phyloP scores from a whole-genome alignment of 2,888 invertebrate species.

The Dryadula phaetusa region DNA sequence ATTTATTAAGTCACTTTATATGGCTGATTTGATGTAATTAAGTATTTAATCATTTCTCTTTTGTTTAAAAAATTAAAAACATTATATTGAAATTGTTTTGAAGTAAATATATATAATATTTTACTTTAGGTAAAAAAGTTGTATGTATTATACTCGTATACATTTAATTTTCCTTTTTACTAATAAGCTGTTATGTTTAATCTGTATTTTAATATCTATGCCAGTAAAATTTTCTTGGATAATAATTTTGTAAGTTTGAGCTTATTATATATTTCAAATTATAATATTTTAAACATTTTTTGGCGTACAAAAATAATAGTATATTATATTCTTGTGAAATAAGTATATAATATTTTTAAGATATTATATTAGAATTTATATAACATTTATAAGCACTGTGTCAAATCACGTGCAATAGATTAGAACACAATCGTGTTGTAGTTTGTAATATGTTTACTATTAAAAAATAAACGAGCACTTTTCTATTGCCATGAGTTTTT shows the following conservation, averaged over 20 bases:
- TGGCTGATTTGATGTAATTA: too few species aligned
- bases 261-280: not conserved
- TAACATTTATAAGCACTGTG: constrained; percentile 30
- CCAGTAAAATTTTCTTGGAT: too few species aligned
- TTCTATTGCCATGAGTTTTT: constrained; percentile 46
- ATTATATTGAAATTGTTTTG: too few species aligned
- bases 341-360: not conserved
- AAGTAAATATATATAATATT: too few species aligned
- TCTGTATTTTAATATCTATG: too few species aligned
- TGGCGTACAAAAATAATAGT: too few species aligned
- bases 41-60: too few species aligned
- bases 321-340: not conserved
- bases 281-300: not conserved
- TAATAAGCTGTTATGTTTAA: not conserved
- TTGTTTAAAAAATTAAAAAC: too few species aligned
- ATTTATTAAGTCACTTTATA: too few species aligned
- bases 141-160: not conserved
- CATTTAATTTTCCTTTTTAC: not conserved
- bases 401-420: constrained; percentile 30
- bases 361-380: constrained; percentile 1
- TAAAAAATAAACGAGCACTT: constrained; percentile 61
- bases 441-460: constrained; percentile 50
- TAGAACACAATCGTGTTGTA: constrained; percentile 33
- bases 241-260: too few species aligned
- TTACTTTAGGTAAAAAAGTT: not conserved